Percentiles rank a stretch among this genome's conserved stretches.
Conservation (phyloP, 2,113 vertebrate genomes). For the Melanocharis versteri region DNA sequence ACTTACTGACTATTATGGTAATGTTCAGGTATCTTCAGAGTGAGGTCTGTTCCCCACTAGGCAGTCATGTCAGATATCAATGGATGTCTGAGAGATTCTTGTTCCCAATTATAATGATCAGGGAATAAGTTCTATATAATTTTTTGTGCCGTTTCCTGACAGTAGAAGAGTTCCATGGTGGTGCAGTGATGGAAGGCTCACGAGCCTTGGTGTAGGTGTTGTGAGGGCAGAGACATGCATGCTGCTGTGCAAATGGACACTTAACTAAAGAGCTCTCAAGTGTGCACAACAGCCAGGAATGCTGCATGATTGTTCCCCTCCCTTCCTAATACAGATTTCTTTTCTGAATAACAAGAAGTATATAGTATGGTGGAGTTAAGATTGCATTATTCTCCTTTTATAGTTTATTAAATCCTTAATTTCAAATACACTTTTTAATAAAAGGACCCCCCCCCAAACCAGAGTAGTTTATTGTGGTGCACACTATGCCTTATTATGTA, state of each 20-base stretch:
- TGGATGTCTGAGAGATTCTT: neutral
- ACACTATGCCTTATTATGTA: neutral
- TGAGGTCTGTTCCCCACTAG: neutral
- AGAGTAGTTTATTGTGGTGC: neutral
- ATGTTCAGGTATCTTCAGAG: neutral
- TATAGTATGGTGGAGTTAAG: neutral
- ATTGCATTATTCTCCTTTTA: neutral
- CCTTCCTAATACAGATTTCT: neutral
- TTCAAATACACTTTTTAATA: conserved; percentile 4
- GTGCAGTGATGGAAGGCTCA: neutral
- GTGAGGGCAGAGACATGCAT: neutral
- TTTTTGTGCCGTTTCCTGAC: neutral
- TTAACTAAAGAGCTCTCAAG: neutral
- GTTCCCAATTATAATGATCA: neutral
- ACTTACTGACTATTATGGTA: neutral
- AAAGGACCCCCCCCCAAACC: neutral
- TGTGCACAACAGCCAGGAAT: neutral
- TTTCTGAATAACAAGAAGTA: neutral
- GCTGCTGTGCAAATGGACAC: neutral
- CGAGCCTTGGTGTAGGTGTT: neutral
- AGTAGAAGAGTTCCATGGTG: neutral
- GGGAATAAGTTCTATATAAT: neutral
- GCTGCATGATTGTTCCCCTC: neutral
- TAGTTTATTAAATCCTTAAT: conserved; percentile 16
- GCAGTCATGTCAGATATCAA: neutral